These are phyloP conservation scores for Tribolium freemani DNA, from an alignment of 2,888 invertebrate genomes.

Conservation along the genomic window DNA sequence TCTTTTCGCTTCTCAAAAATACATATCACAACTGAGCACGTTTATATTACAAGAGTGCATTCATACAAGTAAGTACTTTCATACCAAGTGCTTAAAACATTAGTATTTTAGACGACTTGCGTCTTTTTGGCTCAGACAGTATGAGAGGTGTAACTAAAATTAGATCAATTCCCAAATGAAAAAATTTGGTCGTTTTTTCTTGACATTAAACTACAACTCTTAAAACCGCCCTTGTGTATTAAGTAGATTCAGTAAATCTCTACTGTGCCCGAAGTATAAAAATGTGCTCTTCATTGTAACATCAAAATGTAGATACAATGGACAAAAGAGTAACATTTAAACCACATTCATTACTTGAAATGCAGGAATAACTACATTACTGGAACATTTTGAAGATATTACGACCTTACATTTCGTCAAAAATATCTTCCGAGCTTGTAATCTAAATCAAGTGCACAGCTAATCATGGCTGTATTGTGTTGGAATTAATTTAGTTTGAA, in stretches of 20 bases:
- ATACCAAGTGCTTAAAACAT: too few relatives aligned
- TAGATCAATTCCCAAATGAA: background rate
- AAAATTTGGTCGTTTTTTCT: background rate
- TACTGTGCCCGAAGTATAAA: background rate
- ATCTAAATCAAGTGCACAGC: background rate
- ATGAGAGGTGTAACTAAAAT: too few relatives aligned
- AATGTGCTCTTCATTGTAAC: background rate
- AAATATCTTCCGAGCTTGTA: background rate
- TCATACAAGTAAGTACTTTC: too few relatives aligned
- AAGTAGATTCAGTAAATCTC: background rate
- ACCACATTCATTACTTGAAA: slow-evolving; percentile 14
- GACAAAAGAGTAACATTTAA: slow-evolving; percentile 7
- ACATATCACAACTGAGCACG: too few relatives aligned
- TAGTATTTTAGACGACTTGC: too few relatives aligned
- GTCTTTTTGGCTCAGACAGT: too few relatives aligned
- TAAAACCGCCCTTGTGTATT: background rate
- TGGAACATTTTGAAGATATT: background rate
- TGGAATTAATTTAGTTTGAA: too few relatives aligned
- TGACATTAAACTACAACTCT: too few relatives aligned
- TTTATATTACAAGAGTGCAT: too few relatives aligned
- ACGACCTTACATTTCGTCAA: background rate
- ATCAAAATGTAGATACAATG: background rate
- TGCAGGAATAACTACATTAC: slow-evolving; percentile 5
- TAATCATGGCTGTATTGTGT: background rate
- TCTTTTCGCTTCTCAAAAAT: too few relatives aligned